These are phyloP conservation scores for Hirtodrosophila histrioides DNA, from an alignment of 2,888 invertebrate species.

Conservation along the genomic window DNA sequence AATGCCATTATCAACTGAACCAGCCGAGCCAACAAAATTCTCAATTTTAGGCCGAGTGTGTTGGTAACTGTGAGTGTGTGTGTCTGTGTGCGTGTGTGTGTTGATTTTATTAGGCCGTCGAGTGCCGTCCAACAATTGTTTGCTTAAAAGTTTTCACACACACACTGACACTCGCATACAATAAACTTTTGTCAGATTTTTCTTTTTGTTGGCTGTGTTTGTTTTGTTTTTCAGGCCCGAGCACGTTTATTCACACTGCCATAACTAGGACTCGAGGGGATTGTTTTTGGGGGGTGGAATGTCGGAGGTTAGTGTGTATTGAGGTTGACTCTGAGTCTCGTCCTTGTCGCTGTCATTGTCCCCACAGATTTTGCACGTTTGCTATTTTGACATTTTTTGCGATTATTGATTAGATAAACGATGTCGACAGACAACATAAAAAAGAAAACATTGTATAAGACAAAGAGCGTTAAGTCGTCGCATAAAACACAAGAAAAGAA, in stretches of 20 bases:
- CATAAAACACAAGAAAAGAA: conserved; percentile 10
- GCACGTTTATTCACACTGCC: conserved; percentile 60
- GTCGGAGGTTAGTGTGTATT: too few species aligned
- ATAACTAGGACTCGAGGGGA: conserved; percentile 21
- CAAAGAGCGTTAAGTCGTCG: conserved; percentile 40
- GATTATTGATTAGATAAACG: conserved; percentile 78
- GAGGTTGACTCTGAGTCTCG: conserved; percentile 14
- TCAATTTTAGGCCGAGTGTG: conserved; percentile 38
- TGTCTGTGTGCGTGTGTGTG: conserved; percentile 25
- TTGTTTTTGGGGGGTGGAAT: too few species aligned
- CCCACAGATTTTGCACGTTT: conserved; percentile 75
- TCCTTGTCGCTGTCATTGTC: conserved; percentile 56
- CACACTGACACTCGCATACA: conserved; percentile 36
- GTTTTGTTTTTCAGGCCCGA: conserved; percentile 39
- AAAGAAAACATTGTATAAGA: conserved; percentile 28
- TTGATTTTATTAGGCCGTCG: conserved; percentile 69
- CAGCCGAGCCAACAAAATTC: conserved; percentile 37
- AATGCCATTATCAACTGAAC: conserved; percentile 29
- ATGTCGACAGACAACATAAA: conserved; percentile 23
- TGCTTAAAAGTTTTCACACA: conserved; percentile 69
- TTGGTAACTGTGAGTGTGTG: background rate
- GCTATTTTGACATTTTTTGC: conserved; percentile 72
- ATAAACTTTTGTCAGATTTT: conserved; percentile 50
- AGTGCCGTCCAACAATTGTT: conserved; percentile 60
- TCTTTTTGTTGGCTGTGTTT: conserved; percentile 26